These are phyloP conservation scores for Furnarius figulus DNA, from an alignment of 2,113 vertebrate genomes.

Conservation along the genomic window DNA sequence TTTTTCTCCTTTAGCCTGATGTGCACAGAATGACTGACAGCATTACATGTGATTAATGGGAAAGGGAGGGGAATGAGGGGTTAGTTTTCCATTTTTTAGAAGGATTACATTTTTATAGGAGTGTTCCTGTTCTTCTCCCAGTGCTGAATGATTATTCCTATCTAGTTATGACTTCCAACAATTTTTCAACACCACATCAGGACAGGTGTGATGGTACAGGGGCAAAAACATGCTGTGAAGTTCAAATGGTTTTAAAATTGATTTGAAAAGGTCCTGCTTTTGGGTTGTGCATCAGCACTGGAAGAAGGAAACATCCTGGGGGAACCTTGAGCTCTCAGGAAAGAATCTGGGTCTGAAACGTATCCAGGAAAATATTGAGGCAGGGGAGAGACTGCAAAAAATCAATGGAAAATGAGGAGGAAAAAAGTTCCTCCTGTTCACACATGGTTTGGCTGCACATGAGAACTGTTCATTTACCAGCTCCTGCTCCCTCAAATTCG, in stretches of 20 bases:
- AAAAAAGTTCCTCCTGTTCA: neutral
- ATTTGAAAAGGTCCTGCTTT: neutral
- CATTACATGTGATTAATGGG: accelerated
- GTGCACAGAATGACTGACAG: neutral
- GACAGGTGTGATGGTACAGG: neutral
- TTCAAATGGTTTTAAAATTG: too few relatives aligned
- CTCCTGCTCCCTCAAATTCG: neutral
- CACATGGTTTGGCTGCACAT: neutral
- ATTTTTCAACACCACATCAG: neutral
- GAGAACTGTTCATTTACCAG: neutral
- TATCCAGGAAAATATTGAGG: neutral
- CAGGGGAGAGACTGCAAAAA: neutral
- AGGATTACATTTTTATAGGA: neutral
- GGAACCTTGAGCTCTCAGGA: neutral
- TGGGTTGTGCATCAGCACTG: neutral
- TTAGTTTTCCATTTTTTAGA: neutral
- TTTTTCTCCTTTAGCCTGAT: neutral
- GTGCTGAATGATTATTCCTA: neutral
- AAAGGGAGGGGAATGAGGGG: neutral
- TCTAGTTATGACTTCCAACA: neutral
- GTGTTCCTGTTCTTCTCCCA: neutral
- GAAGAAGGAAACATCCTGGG: neutral
- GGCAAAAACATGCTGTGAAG: neutral
- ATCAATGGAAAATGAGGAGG: neutral
- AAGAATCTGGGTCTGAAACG: neutral